Base-by-base conservation (phyloP, 2,888 invertebrate genomes). In the Lacanobia wlatinum region DNA sequence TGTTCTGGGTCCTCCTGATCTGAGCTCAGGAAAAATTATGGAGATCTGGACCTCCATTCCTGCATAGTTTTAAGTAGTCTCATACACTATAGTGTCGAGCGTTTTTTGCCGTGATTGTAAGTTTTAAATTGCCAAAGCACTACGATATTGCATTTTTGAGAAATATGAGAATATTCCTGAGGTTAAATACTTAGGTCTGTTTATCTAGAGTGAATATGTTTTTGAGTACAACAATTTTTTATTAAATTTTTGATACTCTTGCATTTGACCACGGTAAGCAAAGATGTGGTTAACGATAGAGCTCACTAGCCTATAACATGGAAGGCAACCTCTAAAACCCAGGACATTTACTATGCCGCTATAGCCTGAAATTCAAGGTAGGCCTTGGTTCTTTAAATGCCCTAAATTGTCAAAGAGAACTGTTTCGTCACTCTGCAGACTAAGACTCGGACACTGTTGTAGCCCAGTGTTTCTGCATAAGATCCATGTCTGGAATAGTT, bases 1-100 rank as follows among this genome's bases (percentile, higher is more conserved):
- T 89, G 84, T 97, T 48, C 96, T 96, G 69, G 97, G 97, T 2
- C 95, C 96, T 5, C 96, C 96, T 0, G 94, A 97, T 90, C 87
- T 97, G 9, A 91, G 88, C 21, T 93, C 94, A 48, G 84, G 85
- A 34, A 91, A 93, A 71, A 97, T 97, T 73, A 90, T 92, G 70
- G 92, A 93, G 70, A 91, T 97, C 73, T 97, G 97, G 96, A 93
- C 92, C 48, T 88, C 92, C 8, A 91, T 93, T 68, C 90, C 91
- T 4, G 87, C 87, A 43, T 88, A 84, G n/a, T 48, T 48, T 50
- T 43, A 18, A n/a, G 18, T 46, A 40, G 9, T 63, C n/a, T 34
- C 14, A 48, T 48, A 16, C 28, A 28, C 28, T 28, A n/a, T n/a
- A 7, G n/a, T 48, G 21, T 16, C 1, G 14, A 23, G 2, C 1